Evolutionary conservation across 2,888 invertebrate species (phyloP).

Genomic region (Vannuccia rotundouncinata): DNA sequence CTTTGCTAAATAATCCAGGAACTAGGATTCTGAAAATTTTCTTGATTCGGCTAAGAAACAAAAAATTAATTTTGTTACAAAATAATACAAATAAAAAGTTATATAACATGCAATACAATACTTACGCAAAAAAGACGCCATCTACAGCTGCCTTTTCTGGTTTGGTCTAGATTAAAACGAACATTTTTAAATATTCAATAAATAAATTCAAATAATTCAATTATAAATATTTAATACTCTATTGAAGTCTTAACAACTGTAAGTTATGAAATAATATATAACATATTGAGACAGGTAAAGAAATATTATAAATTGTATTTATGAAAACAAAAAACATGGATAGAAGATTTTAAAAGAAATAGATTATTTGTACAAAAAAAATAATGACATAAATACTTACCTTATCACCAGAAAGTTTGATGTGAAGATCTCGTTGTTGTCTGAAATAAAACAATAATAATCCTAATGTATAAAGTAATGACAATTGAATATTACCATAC

Average conservation of each 20-base stretch:
- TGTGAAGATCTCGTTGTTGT: not conserved
- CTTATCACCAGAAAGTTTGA: not conserved
- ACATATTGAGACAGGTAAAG: no score
- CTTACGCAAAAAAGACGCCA: conserved; percentile 49
- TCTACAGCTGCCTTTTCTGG: conserved; percentile 55
- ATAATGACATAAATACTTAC: not conserved
- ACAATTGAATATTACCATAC: no score
- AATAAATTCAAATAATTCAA: no score
- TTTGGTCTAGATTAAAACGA: not conserved
- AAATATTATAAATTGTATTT: no score
- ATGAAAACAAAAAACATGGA: no score
- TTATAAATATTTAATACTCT: no score
- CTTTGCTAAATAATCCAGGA: conserved; percentile 71
- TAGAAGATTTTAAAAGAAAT: no score
- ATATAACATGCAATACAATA: not conserved
- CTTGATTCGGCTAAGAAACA: conserved; percentile 46
- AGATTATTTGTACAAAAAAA: no score
- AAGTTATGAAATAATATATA: not conserved
- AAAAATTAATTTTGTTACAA: no score
- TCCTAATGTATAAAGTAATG: no score
- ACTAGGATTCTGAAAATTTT: conserved; percentile 63
- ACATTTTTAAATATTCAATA: not conserved
- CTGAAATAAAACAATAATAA: not conserved
- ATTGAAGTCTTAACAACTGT: no score
- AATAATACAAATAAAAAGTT: not conserved